Evolutionary conservation across 2,113 vertebrate species (phyloP).

Genomic region (Artemisiospiza belli): DNA sequence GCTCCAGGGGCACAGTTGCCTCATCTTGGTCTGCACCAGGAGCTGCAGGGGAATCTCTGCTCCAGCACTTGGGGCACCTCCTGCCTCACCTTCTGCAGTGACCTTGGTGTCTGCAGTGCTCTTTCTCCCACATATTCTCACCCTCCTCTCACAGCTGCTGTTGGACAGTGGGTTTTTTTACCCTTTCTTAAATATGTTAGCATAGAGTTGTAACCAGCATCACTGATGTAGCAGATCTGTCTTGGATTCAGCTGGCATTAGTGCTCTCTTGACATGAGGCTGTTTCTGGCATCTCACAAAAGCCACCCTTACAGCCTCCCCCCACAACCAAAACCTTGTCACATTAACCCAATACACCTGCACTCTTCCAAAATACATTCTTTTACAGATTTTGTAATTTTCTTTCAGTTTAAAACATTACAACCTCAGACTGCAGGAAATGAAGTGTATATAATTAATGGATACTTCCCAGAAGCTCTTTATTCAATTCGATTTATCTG

Average conservation of each 20-base stretch:
- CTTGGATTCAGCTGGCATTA: not conserved
- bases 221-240: fast-evolving
- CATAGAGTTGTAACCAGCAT: not conserved
- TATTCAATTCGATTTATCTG: not conserved
- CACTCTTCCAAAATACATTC: not conserved
- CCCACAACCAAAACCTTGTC: not conserved
- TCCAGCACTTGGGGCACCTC: fast-evolving
- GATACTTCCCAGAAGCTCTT: not conserved
- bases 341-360: fast-evolving
- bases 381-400: not conserved
- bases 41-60: not conserved
- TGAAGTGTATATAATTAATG: not conserved
- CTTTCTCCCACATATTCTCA: not conserved
- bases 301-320: not conserved
- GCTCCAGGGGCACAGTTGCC: not conserved
- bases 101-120: not conserved
- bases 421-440: not conserved
- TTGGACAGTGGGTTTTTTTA: not conserved
- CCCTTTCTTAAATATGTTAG: not conserved
- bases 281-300: not conserved
- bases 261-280: fast-evolving
- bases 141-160: not conserved
- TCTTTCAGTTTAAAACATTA: not conserved
- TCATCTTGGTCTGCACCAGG: not conserved
- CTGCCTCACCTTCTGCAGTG: not conserved